Evolutionary conservation across 1,140 invertebrate species (phyloP).

Genomic region (Leptinotarsa defecta): DNA sequence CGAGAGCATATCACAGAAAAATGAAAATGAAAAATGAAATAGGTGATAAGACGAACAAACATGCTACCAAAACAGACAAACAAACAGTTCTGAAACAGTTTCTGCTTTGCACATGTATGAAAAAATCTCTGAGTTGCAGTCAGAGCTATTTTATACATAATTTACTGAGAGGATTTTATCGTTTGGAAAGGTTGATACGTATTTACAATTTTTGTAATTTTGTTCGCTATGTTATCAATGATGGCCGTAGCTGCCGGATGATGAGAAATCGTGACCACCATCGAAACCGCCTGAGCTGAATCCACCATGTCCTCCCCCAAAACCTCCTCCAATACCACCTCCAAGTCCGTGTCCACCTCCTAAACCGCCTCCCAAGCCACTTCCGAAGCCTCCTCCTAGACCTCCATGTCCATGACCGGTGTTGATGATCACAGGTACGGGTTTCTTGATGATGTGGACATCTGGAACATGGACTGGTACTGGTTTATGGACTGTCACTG

Average conservation of each 20-base stretch:
- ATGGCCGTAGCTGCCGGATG: constrained; percentile 24
- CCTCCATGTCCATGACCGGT: constrained; percentile 37
- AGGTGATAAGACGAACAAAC: constrained; percentile 3
- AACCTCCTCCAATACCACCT: constrained; percentile 37
- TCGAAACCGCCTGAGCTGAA: constrained; percentile 27
- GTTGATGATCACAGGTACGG: constrained; percentile 61
- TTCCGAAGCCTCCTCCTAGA: constrained; percentile 30
- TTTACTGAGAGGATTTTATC: background rate
- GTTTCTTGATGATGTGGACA: constrained; percentile 62
- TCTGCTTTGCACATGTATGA: constrained; percentile 21
- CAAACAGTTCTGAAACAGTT: constrained; percentile 26
- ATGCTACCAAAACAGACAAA: constrained; percentile 21
- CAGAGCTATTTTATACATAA: constrained; percentile 12
- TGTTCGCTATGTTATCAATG: constrained; percentile 10
- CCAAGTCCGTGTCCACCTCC: constrained; percentile 37
- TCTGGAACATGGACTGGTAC: constrained; percentile 56
- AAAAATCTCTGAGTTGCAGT: constrained; percentile 8
- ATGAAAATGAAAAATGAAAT: background rate
- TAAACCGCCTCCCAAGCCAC: constrained; percentile 35
- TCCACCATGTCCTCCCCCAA: constrained; percentile 15
- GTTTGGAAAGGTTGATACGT: background rate
- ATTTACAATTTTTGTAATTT: constrained; percentile 10
- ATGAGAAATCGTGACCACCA: background rate
- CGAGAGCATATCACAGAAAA: constrained; percentile 16
- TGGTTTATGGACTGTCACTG: constrained; percentile 50